phyloP scores from a whole-genome alignment of 2,113 vertebrate genomes.

The Callaeas wilsoni region DNA sequence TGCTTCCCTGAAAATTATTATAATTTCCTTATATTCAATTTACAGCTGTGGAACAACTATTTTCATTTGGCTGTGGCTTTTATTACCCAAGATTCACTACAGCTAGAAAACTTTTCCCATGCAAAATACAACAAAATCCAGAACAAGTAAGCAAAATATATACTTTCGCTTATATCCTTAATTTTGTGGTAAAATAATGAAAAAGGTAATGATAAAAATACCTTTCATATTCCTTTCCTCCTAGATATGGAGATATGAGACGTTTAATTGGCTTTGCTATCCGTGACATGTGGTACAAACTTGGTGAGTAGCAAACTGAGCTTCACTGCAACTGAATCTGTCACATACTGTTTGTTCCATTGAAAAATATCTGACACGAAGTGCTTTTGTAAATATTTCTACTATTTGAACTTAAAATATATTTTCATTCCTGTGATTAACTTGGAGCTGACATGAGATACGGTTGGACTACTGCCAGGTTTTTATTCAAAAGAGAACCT shows the following conservation, averaged over 20 bases:
- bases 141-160: constrained; percentile 80
- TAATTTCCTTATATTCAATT: constrained; percentile 49
- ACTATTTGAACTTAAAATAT: not conserved
- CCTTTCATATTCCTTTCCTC: not conserved
- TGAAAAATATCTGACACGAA: not conserved
- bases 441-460: not conserved
- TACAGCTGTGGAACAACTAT: constrained; percentile 98
- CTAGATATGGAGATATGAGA: constrained; percentile 92
- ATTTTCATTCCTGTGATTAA: not conserved
- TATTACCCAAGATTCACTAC: constrained; percentile 96
- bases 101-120: constrained; percentile 93
- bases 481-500: not conserved
- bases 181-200: not conserved
- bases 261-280: constrained; percentile 92
- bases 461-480: not conserved
- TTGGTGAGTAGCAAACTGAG: constrained; percentile 76
- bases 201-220: not conserved
- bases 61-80: constrained; percentile 98
- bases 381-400: not conserved
- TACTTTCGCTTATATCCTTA: not conserved
- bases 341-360: not conserved
- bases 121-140: constrained; percentile 94
- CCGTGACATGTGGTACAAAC: constrained; percentile 97
- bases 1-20: constrained; percentile 27
- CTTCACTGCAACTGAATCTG: not conserved